Conservation (phyloP, 2,113 vertebrate species). For the Scalopus aquaticus region DNA sequence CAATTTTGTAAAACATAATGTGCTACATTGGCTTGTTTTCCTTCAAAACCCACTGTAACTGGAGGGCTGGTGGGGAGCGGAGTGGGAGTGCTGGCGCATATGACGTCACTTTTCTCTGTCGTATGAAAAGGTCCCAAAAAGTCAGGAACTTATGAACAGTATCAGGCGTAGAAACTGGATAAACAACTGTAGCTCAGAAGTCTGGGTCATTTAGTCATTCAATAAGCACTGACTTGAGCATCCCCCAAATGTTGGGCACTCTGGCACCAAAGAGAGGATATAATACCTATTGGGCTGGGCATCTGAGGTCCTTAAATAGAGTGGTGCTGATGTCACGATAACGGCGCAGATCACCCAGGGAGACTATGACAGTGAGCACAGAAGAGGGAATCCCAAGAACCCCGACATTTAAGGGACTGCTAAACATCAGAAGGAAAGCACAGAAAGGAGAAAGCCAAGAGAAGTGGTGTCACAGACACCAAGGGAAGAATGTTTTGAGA, state of each 20-base stretch:
- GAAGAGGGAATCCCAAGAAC: neutral
- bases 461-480: neutral
- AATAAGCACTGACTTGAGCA: neutral
- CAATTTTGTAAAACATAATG: conserved; percentile 16
- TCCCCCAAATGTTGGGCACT: neutral
- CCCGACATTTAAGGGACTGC: neutral
- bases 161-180: neutral
- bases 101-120: neutral
- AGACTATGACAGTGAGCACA: neutral
- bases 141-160: neutral
- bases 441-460: neutral
- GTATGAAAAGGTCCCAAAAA: neutral
- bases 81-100: neutral
- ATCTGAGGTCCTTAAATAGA: neutral
- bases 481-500: neutral
- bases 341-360: neutral
- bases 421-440: neutral
- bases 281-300: too few species aligned
- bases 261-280: neutral
- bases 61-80: neutral
- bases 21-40: neutral
- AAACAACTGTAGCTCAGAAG: neutral
- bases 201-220: neutral
- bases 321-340: neutral
- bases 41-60: neutral